A percentile compares a stretch with the other conserved stretches of the same genome.
phyloP scores from a whole-genome alignment of 2,113 vertebrate genomes.

The Pagrus major region DNA sequence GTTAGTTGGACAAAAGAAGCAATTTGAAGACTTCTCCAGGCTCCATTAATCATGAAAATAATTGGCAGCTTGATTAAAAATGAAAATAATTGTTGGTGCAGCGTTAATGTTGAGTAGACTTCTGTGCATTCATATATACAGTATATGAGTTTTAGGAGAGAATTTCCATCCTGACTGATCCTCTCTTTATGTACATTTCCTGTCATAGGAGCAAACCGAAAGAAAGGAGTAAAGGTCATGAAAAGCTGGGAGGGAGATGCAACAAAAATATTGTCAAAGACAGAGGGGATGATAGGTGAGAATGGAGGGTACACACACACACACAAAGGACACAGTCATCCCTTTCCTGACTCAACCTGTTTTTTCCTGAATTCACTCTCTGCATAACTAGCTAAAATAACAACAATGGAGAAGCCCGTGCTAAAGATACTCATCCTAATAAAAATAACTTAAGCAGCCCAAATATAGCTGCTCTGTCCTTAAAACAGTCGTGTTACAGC shows the following conservation, averaged over 20 bases:
- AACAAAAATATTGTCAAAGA: background rate
- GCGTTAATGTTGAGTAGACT: background rate
- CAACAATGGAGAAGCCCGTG: background rate
- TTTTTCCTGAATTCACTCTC: background rate
- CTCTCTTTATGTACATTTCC: constrained; percentile 14
- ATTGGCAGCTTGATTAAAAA: no score
- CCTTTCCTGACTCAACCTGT: background rate
- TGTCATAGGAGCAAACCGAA: background rate
- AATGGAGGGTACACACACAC: background rate
- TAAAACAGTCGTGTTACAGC: constrained; percentile 23
- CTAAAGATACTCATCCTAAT: constrained; percentile 19
- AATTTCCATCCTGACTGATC: constrained; percentile 8
- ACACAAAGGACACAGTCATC: background rate
- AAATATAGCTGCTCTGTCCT: background rate
- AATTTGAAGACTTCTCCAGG: no score
- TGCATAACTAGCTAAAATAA: background rate
- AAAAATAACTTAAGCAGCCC: constrained; percentile 43
- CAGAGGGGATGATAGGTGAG: background rate
- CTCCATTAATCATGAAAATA: no score
- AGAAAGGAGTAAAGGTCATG: constrained; percentile 4
- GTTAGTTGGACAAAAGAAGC: no score
- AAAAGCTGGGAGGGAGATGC: background rate
- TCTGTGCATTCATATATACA: background rate
- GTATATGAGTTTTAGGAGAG: background rate
- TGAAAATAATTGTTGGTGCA: no score